These are phyloP conservation scores for Pseudoatta argentina DNA, from an alignment of 1,140 invertebrate species.

Conservation along the genomic window DNA sequence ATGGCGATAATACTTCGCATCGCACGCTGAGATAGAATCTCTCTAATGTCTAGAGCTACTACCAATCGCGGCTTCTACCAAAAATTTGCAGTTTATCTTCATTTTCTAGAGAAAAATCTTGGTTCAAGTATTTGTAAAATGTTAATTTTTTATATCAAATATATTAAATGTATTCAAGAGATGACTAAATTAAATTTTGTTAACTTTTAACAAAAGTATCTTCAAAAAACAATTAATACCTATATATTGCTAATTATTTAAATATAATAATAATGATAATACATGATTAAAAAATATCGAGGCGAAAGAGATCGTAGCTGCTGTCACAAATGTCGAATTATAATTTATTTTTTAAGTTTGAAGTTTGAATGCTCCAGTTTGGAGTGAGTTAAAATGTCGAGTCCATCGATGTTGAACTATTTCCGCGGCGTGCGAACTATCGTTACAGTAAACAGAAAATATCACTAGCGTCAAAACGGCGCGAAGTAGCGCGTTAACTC, in stretches of 20 bases:
- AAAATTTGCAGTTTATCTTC: not conserved
- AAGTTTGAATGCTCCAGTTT: not conserved
- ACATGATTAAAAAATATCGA: not conserved
- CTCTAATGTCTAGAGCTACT: not conserved
- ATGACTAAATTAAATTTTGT: not conserved
- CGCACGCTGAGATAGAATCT: constrained; percentile 29
- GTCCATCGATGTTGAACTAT: constrained; percentile 53
- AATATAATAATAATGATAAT: not conserved
- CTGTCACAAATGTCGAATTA: not conserved
- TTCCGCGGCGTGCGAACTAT: constrained; percentile 27
- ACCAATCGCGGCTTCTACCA: not conserved
- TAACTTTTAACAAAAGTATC: not conserved
- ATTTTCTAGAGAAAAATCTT: not conserved
- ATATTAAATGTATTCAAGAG: not conserved
- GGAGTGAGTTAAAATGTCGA: not conserved
- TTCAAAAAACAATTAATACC: not conserved
- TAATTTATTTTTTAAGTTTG: not conserved
- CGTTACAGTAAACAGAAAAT: constrained; percentile 70
- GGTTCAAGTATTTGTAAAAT: not conserved
- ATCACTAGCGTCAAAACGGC: constrained; percentile 66
- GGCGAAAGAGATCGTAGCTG: not conserved
- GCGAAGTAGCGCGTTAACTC: constrained; percentile 73
- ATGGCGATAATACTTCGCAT: constrained; percentile 48
- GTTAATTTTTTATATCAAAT: not conserved
- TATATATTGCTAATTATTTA: not conserved